Conservation (phyloP, 2,797 vertebrate genomes). For the Peromyscus nudipes region DNA sequence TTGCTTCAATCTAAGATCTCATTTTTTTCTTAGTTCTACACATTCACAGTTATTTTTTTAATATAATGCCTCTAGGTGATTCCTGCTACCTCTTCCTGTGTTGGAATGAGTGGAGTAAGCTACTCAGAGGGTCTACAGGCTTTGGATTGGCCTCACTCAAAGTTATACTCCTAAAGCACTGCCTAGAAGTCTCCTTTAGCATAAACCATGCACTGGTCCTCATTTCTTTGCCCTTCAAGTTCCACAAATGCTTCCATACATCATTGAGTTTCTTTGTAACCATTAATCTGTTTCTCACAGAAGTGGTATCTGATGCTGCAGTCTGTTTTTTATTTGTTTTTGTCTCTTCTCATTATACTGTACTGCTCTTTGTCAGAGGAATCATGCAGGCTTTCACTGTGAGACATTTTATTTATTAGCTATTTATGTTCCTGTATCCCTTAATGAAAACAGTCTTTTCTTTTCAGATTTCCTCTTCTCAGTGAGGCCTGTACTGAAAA, state of each 20-base stretch:
- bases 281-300: not conserved
- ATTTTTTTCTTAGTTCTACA: not conserved
- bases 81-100: not conserved
- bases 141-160: not conserved
- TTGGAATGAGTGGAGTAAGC: not conserved
- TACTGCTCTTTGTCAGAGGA: not conserved
- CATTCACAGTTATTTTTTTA: not conserved
- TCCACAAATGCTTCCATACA: not conserved
- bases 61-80: not conserved
- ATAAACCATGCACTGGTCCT: not conserved
- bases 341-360: not conserved
- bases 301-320: not conserved
- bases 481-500: not conserved
- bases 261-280: not conserved
- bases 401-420: not conserved
- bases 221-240: conserved; percentile 8
- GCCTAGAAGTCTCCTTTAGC: not conserved
- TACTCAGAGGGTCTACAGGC: not conserved
- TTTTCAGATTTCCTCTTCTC: not conserved
- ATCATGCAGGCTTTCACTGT: not conserved
- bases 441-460: not conserved
- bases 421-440: not conserved
- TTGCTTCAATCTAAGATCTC: not conserved
- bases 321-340: not conserved
- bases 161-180: not conserved